Conservation (phyloP, 2,113 vertebrate genomes). For the Erythrocercus mccallii region DNA sequence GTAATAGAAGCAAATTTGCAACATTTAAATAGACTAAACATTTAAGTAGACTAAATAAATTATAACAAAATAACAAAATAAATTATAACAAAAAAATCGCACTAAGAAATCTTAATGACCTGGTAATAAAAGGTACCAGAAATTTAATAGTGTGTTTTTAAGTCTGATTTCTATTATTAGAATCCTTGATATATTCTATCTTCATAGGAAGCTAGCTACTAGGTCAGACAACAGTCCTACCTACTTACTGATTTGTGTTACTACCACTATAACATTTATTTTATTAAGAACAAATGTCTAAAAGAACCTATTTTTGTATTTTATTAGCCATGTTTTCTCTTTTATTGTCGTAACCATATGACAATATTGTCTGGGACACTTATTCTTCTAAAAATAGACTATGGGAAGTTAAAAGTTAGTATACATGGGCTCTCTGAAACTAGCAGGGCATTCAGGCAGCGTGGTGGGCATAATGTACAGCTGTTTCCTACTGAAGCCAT, state of each 20-base stretch:
- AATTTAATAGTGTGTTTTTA: background rate
- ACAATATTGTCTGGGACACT: background rate
- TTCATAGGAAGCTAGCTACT: background rate
- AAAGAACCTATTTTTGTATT: background rate
- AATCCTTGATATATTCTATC: background rate
- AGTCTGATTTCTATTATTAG: background rate
- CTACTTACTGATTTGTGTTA: background rate
- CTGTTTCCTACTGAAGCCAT: background rate
- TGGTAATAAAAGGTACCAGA: background rate
- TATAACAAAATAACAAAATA: too few species aligned
- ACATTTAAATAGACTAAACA: background rate
- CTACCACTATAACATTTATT: background rate
- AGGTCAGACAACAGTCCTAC: background rate
- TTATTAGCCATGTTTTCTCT: background rate
- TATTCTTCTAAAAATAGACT: background rate
- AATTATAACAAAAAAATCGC: background rate
- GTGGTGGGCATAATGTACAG: background rate
- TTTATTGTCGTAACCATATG: background rate
- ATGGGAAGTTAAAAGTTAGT: background rate
- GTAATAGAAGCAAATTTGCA: background rate
- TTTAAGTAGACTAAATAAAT: background rate
- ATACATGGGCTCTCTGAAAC: background rate
- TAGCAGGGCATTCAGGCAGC: background rate
- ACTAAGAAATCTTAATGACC: background rate
- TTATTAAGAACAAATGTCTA: background rate